Conservation (phyloP, 92 coral and sea anemone species). For the Palythoa heliodiscus region DNA sequence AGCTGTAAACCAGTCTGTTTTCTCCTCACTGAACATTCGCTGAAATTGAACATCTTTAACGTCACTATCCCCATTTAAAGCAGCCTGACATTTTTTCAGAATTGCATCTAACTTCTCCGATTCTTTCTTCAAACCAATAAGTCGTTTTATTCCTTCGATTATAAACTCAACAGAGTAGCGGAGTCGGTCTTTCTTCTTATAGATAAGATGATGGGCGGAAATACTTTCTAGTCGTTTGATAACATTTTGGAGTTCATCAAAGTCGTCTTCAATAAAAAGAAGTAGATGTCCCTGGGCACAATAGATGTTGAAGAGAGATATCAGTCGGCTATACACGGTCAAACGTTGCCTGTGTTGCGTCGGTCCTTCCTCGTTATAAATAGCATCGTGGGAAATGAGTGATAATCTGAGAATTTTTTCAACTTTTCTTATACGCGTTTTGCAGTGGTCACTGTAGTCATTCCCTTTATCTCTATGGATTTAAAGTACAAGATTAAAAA, state of each 20-base stretch:
- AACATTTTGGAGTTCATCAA: not conserved
- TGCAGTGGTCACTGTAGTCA: constrained; percentile 26
- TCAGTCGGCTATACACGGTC: constrained; percentile 24
- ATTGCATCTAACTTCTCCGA: not conserved
- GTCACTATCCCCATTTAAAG: not conserved
- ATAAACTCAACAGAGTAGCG: constrained; percentile 28
- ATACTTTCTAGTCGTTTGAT: constrained; percentile 15
- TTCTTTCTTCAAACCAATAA: not conserved
- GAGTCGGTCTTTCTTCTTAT: constrained; percentile 18
- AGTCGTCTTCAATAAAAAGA: constrained; percentile 19
- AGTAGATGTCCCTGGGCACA: not conserved
- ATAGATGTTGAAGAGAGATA: constrained; percentile 17
- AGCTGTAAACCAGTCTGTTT: not conserved
- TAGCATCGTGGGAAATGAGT: not conserved
- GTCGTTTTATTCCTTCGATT: constrained; percentile 25
- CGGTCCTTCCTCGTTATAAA: not conserved
- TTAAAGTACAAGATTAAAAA: too few species aligned
- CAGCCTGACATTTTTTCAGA: not conserved
- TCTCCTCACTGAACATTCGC: constrained; percentile 12
- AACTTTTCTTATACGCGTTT: constrained; percentile 10
- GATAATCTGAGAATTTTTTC: constrained; percentile 8
- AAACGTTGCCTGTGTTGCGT: constrained; percentile 28
- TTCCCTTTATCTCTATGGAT: not conserved
- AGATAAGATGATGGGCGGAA: not conserved
- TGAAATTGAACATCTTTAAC: not conserved